Evolutionary conservation across 2,797 vertebrate genomes (phyloP).

Genomic region (Chloroceryle amazona): DNA sequence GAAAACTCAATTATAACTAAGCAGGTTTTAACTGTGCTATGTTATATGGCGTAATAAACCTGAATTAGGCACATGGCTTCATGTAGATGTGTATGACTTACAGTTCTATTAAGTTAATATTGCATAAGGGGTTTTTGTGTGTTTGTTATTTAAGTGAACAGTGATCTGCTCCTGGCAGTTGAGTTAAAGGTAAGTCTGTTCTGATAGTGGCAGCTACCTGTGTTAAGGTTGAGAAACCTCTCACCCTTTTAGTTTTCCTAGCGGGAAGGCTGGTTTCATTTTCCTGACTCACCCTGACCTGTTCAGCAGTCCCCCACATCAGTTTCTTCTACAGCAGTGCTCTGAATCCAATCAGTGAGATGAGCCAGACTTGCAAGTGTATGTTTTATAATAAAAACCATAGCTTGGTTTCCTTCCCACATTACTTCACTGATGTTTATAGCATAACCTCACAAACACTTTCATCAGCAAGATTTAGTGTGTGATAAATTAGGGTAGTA

Average conservation of each 20-base stretch:
- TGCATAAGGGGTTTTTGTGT: neutral
- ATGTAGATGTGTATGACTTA: neutral
- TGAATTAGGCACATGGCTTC: neutral
- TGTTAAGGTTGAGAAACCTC: neutral
- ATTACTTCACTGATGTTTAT: neutral
- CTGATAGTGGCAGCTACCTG: neutral
- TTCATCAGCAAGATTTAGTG: neutral
- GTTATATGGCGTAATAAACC: neutral
- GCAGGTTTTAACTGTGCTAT: neutral
- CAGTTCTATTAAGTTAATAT: neutral
- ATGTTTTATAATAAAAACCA: neutral
- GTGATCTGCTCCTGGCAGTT: neutral
- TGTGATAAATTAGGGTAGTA: neutral
- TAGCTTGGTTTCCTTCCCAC: conserved; percentile 9
- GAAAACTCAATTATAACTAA: neutral
- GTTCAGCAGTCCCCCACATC: neutral
- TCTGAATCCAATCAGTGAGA: neutral
- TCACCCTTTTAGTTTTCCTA: neutral
- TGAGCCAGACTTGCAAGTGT: neutral
- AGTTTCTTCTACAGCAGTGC: neutral
- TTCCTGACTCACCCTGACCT: neutral
- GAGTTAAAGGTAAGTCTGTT: neutral
- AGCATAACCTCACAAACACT: neutral
- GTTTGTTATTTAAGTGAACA: too few species aligned
- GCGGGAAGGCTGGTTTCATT: neutral